These are phyloP conservation scores for Trissolcus basalis DNA, from an alignment of 1,140 invertebrate species.

Conservation along the genomic window DNA sequence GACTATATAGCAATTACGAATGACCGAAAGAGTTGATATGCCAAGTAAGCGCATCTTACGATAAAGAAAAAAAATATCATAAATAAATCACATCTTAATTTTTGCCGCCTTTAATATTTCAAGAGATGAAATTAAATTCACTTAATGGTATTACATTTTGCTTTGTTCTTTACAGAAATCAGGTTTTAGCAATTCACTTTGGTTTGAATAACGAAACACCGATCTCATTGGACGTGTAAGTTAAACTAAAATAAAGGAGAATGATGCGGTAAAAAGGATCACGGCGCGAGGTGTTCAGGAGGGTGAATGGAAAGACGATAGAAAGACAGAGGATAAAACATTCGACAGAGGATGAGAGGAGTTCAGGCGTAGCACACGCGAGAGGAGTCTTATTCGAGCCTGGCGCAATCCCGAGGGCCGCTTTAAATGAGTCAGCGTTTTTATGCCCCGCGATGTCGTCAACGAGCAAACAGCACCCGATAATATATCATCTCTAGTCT, in stretches of 20 bases:
- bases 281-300: constrained; percentile 60
- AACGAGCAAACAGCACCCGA: constrained; percentile 76
- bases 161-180: not conserved
- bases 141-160: not conserved
- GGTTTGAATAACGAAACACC: constrained; percentile 19
- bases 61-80: too few species aligned
- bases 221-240: constrained; percentile 42
- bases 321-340: constrained; percentile 53
- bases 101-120: too few species aligned
- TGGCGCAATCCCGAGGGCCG: constrained; percentile 74
- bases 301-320: constrained; percentile 59
- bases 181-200: constrained; percentile 29
- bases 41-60: not conserved
- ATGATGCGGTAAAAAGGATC: constrained; percentile 65
- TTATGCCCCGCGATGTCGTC: constrained; percentile 77
- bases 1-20: constrained; percentile 4
- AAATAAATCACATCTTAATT: too few species aligned
- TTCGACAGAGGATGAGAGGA: constrained; percentile 46
- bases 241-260: constrained; percentile 44
- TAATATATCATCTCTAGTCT: constrained; percentile 75
- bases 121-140: not conserved
- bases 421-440: constrained; percentile 78
- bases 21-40: not conserved
- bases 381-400: constrained; percentile 61
- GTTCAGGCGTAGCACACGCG: constrained; percentile 65